Evolutionary conservation across 2,113 vertebrate genomes (phyloP).

Genomic region (Nyctibius bracteatus): DNA sequence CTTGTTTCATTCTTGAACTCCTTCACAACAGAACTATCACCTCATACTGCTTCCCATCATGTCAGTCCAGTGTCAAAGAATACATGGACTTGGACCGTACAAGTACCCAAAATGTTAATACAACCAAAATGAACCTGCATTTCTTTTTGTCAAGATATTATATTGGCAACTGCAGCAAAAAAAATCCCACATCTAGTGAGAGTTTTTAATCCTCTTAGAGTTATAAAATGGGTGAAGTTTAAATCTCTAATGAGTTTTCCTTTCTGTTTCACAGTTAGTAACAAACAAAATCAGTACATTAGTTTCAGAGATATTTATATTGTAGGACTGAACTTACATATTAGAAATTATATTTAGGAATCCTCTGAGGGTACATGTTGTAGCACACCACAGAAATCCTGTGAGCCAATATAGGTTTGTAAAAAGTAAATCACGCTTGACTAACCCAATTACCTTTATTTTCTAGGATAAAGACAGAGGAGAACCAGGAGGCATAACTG

Average conservation of each 20-base stretch:
- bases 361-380: background rate
- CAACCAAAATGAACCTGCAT: background rate
- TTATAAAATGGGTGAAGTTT: background rate
- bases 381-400: background rate
- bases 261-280: background rate
- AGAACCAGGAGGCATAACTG: background rate
- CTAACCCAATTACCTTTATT: background rate
- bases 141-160: background rate
- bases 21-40: background rate
- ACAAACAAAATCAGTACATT: background rate
- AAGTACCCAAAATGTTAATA: background rate
- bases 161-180: background rate
- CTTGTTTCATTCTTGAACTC: background rate
- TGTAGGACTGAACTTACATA: background rate
- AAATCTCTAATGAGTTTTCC: background rate
- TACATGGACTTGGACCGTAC: background rate
- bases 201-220: background rate
- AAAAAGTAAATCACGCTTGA: background rate
- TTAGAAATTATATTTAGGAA: background rate
- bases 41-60: background rate
- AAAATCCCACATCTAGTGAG: fast-evolving
- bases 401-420: background rate
- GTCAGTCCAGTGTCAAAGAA: background rate
- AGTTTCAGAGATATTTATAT: background rate
- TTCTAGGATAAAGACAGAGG: background rate